Evolutionary conservation across 2,888 invertebrate species (phyloP), one percentile per base, ranked within the genome.

Genomic region (Hydraecia micacea): DNA sequence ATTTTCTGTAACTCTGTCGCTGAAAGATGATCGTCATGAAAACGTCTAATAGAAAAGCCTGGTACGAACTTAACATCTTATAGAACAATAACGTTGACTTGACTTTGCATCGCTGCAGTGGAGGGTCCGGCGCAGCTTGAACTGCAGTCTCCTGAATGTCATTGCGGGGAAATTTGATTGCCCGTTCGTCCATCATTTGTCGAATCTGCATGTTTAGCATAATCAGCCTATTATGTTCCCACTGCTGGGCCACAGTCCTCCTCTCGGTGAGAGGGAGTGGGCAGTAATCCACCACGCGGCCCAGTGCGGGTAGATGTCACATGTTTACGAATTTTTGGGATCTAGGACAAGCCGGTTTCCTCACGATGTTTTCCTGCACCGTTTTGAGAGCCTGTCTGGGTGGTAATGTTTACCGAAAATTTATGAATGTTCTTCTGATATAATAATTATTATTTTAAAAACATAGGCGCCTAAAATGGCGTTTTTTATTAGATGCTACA

Each of bases 401-500:
- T 46, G n/a, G n/a, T 58, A 58, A n/a, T 62, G 18, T 32, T 32
- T 18, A 32, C 28, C 7, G 28, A 18, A 8, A 28, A 28, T 11
- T 4, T n/a, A 62, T 62, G 28, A 28, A 62, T 62, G 28, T 2
- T 62, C 28, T 32, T 28, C 18, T 32, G 28, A 18, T 18, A 62
- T 18, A 28, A 32, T 62, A 0, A 62, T 62, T 62, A 62, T 32
- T 32, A 32, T 62, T 28, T n/a, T 1, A 62, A 77, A 66, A 73
- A 70, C 55, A 63, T 58, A 28, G 63, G 46, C 67, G 66, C 85
- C 67, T 75, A 36, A 70, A 84, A 75, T 46, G 81, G 75, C 75
- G 75, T 74, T 52, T 75, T 36, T 32, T 32, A 32, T 32, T 32
- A 84, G 79, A 62, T 21, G 73, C 60, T 69, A 80, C 58, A 83